Evolutionary conservation across 2,888 invertebrate genomes (phyloP), one percentile per base, ranked within the genome.

Genomic region (Fissipunctia ypsillon): DNA sequence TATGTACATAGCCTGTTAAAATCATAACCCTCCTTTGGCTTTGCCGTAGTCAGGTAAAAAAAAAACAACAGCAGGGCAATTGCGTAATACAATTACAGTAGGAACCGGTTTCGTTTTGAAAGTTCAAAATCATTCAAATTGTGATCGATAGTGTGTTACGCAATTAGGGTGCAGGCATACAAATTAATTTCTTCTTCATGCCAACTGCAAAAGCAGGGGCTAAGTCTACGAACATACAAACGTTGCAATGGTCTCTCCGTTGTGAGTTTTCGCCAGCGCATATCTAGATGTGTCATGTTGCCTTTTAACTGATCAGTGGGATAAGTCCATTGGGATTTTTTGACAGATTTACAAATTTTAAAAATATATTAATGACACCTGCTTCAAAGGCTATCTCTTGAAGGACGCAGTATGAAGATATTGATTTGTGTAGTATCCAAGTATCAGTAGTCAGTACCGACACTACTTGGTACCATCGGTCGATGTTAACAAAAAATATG

Each of bases 391-490:
- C 9, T 10, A 57, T 14, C 14, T n/a, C 41, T 28, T 31, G 38
- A 76, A 81, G 38, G 61, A 56, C 50, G 38, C 14, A 14, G 19
- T 25, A 19, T 6, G 6, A 54, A 61, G 10, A 0, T 59, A 78
- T 69, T 83, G 78, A 83, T 78, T 69, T 52, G 38, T 76, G 2
- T 59, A n/a, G 4, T 28, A 78, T 9, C 10, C 1, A 35, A 57
- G 7, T 65, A 48, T 22, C 41, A 52, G 52, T 48, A 71, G 38
- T 38, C 43, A 63, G 59, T 56, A 78, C 84, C 59, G 84, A 79
- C 60, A 85, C 86, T 22, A 79, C 71, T 48, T 83, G 86, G 84
- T 85, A 83, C 83, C 69, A 65, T 9, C 16, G 52, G 28, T 76
- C 60, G 56, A 69, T 84, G 48, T 4, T 45, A 69, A 59, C 9